Evolutionary conservation across 1,140 invertebrate genomes (phyloP), one percentile per base, ranked within the genome.

Genomic region (Panulirus ornatus): DNA sequence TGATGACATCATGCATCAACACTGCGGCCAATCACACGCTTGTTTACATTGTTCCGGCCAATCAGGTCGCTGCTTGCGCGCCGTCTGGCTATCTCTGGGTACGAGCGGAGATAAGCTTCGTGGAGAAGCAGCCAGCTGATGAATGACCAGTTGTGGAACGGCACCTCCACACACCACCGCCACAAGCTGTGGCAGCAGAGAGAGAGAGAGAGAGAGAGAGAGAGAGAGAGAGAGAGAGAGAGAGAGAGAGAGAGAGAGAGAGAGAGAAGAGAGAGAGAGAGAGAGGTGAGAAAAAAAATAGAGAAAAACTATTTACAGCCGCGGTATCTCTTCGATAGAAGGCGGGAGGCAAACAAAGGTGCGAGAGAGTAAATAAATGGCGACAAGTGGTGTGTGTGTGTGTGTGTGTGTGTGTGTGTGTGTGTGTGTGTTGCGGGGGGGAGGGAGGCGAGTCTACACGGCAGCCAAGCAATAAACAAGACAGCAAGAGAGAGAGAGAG

Each of bases 121-220:
- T 66, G n/a, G n/a, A 47, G 44, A 5, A 66, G 58, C n/a, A 27
- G 0, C 11, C 51, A 22, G 51, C 8, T 66, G 58, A 63, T 63
- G 58, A 27, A 63, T 63, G n/a, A 9, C 22, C 58, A 66, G 16
- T 47, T 1, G 44, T 47, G 1, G 16, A 16, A 16, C 8, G 44
- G 1, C 44, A 47, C 44, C 8, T 0, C 0, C 8, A 16, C 16
- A 47, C 16, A 8, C 44, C 8, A 16, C 1, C 44, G 1, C 44
- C 44, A 8, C 1, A 1, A 11, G 44, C 16, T 11, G 8, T 47
- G 44, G 44, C 44, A 47, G 44, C 44, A 47, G 1, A 0, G 71
- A 75, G 66, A 75, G 34, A 75, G 34, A 73, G 71, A 73, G 71
- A 47, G 16, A 58, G 51, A n/a, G n/a, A 11, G n/a, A 70, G 66